phyloP scores from a whole-genome alignment of 2,113 vertebrate genomes.

The Campylomormyrus tamandua region DNA sequence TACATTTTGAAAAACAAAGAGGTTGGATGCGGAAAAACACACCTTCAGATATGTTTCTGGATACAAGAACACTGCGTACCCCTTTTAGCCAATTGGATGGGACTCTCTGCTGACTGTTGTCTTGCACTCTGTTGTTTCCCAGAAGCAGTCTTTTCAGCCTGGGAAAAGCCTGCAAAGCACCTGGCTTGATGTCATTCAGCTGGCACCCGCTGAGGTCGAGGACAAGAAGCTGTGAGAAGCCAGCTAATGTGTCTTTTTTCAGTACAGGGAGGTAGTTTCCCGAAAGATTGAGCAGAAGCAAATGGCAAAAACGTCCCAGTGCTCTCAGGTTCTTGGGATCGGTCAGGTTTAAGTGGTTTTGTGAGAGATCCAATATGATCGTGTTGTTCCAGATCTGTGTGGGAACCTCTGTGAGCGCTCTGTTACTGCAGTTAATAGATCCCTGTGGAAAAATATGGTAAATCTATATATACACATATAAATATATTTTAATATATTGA shows the following conservation, averaged over 20 bases:
- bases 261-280: conserved; percentile 37
- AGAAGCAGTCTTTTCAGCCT: conserved; percentile 46
- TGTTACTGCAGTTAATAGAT: conserved; percentile 37
- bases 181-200: conserved; percentile 34
- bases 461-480: neutral
- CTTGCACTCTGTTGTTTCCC: conserved; percentile 47
- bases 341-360: conserved; percentile 49
- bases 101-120: conserved; percentile 14
- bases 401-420: conserved; percentile 32
- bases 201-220: conserved; percentile 53
- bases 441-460: neutral
- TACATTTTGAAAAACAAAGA: neutral
- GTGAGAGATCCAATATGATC: conserved; percentile 46
- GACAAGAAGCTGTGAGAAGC: conserved; percentile 23
- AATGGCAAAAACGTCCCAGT: conserved; percentile 31
- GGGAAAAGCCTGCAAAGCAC: conserved; percentile 42
- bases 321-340: conserved; percentile 16
- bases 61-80: conserved; percentile 10
- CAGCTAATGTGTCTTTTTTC: conserved; percentile 38
- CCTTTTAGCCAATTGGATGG: conserved; percentile 28
- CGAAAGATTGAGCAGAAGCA: conserved; percentile 51
- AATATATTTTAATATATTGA: neutral
- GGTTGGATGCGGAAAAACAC: neutral
- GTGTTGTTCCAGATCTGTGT: conserved; percentile 25
- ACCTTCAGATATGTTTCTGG: conserved; percentile 9